These are phyloP conservation scores for Brachyptera risi DNA, from an alignment of 2,888 invertebrate genomes.

Conservation along the genomic window DNA sequence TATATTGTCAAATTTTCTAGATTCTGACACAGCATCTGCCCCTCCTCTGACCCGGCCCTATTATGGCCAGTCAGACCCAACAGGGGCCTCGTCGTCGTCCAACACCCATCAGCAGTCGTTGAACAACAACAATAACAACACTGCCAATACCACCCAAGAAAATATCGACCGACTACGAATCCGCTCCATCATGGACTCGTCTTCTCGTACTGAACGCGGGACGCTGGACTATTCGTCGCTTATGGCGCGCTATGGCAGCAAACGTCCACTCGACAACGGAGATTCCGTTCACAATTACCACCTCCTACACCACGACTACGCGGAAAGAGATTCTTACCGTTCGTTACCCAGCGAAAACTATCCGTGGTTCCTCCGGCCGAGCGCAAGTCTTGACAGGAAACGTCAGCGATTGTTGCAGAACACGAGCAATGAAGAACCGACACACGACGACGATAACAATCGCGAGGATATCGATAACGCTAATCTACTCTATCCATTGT, in stretches of 20 bases:
- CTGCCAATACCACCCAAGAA: neutral
- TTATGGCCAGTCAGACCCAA: too few relatives aligned
- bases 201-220: neutral
- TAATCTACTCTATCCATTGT: neutral
- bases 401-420: too few relatives aligned
- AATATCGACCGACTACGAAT: too few relatives aligned
- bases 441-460: neutral
- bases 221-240: neutral
- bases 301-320: conserved; percentile 16
- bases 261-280: neutral
- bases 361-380: neutral
- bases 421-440: too few relatives aligned
- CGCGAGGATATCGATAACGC: neutral
- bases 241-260: neutral
- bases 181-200: too few relatives aligned
- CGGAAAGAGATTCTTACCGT: neutral
- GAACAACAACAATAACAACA: neutral
- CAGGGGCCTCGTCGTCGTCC: neutral
- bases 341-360: neutral
- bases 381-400: too few relatives aligned
- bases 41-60: too few relatives aligned
- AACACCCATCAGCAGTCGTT: neutral
- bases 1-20: too few relatives aligned
- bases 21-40: too few relatives aligned
- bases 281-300: neutral